Percentiles rank a stretch among this genome's conserved stretches.
phyloP scores from a whole-genome alignment of 2,797 vertebrate species.

The Onychomys leucogaster region DNA sequence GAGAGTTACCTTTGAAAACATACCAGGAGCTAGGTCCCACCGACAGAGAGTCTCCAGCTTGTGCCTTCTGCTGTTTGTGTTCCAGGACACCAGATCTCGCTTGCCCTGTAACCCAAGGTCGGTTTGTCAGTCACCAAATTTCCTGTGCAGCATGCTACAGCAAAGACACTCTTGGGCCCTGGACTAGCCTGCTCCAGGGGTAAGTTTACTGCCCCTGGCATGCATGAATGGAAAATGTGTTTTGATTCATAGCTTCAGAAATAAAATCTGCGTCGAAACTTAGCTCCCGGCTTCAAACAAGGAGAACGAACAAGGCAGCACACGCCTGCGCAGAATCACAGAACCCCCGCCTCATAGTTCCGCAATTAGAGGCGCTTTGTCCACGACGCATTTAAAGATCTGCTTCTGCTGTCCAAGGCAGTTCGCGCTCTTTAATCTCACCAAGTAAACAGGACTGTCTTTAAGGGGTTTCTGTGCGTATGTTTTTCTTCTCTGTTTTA shows the following conservation, averaged over 20 bases:
- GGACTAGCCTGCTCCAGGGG: slow-evolving; percentile 58
- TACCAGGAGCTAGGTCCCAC: background rate
- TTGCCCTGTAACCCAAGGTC: background rate
- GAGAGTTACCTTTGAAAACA: too few relatives aligned
- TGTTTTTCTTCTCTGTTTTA: slow-evolving; percentile 63
- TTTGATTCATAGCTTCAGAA: slow-evolving; percentile 68
- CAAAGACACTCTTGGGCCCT: slow-evolving; percentile 67
- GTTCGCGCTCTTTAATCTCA: slow-evolving; percentile 73
- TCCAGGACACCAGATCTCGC: background rate
- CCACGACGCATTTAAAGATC: slow-evolving; percentile 70
- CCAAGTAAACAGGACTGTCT: slow-evolving; percentile 76
- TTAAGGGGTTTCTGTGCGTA: background rate
- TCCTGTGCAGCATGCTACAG: slow-evolving; percentile 36
- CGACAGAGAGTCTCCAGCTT: background rate
- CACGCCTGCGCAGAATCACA: background rate
- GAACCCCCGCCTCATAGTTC: slow-evolving; percentile 67
- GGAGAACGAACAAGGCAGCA: slow-evolving; percentile 67
- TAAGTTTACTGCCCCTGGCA: background rate
- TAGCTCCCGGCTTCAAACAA: slow-evolving; percentile 68
- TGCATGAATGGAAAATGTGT: slow-evolving; percentile 61
- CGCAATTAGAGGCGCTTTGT: slow-evolving; percentile 60
- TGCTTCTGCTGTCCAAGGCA: slow-evolving; percentile 45
- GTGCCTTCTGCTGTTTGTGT: background rate
- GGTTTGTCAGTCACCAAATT: background rate
- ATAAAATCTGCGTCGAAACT: slow-evolving; percentile 63